These are phyloP conservation scores for Thalassarche chlororhynchos DNA, from an alignment of 2,113 vertebrate genomes.

Conservation along the genomic window DNA sequence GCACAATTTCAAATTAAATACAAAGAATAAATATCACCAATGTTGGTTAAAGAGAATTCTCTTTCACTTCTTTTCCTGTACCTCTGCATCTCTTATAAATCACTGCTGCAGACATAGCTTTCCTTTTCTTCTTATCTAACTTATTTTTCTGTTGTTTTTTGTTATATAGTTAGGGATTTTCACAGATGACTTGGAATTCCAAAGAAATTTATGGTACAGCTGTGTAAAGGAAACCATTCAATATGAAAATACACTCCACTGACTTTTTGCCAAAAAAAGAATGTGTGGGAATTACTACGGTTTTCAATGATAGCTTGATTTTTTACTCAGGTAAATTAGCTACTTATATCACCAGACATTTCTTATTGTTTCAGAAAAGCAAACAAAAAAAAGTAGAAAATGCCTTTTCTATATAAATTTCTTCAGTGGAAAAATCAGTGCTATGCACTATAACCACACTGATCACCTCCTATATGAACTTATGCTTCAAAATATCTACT, in stretches of 20 bases:
- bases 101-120: not conserved
- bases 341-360: not conserved
- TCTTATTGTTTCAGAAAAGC: not conserved
- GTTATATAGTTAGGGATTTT: not conserved
- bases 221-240: not conserved
- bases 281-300: constrained; percentile 21
- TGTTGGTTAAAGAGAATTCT: not conserved
- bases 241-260: not conserved
- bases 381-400: not conserved
- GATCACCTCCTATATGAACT: not conserved
- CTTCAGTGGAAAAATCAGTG: not conserved
- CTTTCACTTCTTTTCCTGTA: not conserved
- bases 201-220: not conserved
- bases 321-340: not conserved
- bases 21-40: constrained; percentile 44
- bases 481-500: not conserved
- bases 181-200: not conserved
- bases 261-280: constrained; percentile 60
- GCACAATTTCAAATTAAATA: constrained; percentile 17
- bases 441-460: not conserved
- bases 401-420: not conserved
- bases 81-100: not conserved
- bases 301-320: constrained; percentile 20
- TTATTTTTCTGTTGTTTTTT: not conserved
- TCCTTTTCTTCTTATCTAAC: not conserved